Conservation (phyloP, 2,113 vertebrate species). For the Saiga tatarica region DNA sequence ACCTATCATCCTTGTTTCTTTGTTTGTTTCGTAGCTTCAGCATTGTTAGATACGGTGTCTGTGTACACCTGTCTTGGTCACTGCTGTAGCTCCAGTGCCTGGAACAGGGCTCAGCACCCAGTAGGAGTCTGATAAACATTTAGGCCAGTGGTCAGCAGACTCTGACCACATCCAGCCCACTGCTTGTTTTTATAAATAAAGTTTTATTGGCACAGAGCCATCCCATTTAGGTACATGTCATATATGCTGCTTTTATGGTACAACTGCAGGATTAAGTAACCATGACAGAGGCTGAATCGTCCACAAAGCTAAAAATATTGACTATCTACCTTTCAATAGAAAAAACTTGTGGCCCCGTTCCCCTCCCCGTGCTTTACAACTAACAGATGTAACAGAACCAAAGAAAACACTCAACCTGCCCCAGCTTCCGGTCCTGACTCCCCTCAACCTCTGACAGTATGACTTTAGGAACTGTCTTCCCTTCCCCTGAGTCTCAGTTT, state of each 20-base stretch:
- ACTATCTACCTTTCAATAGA: neutral
- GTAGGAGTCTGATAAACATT: neutral
- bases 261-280: neutral
- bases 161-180: neutral
- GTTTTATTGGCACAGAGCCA: neutral
- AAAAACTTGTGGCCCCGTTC: accelerated
- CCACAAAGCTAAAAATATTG: neutral
- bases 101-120: neutral
- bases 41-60: neutral
- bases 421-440: neutral
- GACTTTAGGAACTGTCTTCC: neutral
- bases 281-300: accelerated
- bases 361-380: neutral
- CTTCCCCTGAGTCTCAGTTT: neutral
- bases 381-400: neutral
- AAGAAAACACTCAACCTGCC: neutral
- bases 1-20: neutral
- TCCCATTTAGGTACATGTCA: neutral
- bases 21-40: neutral
- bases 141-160: neutral
- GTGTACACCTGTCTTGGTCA: neutral
- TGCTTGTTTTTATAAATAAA: neutral
- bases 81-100: neutral
- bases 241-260: neutral
- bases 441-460: too few relatives aligned